A percentile compares a stretch with the other conserved stretches of the same genome.
Evolutionary conservation across 1,140 invertebrate species (phyloP).

Genomic region (Drosophila eugracilis): DNA sequence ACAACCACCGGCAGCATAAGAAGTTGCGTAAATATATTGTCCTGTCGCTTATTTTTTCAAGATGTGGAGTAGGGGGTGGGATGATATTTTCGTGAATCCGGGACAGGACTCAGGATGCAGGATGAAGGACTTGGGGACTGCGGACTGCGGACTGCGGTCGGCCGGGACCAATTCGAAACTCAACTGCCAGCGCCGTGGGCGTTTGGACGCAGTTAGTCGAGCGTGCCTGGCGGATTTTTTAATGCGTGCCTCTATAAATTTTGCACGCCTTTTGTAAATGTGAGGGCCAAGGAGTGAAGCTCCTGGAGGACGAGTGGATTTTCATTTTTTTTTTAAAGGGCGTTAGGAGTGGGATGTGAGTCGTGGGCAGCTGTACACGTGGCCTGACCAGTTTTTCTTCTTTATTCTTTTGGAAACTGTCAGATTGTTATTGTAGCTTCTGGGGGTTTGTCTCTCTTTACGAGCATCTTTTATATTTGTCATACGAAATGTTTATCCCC

Average conservation of each 20-base stretch:
- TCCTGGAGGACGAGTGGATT: constrained; percentile 1
- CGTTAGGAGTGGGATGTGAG: constrained; percentile 16
- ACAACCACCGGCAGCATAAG: constrained; percentile 71
- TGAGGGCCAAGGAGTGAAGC: constrained; percentile 11
- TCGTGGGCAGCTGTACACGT: constrained; percentile 66
- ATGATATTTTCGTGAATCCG: constrained; percentile 16
- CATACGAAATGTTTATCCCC: constrained; percentile 42
- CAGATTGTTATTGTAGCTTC: constrained; percentile 61
- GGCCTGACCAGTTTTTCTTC: constrained; percentile 52
- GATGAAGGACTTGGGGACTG: constrained; percentile 29
- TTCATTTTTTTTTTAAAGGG: constrained; percentile 1
- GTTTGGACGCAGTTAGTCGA: constrained; percentile 77
- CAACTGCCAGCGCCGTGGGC: constrained; percentile 47
- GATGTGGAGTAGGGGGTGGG: no score
- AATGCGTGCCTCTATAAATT: constrained; percentile 82
- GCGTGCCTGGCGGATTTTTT: constrained; percentile 74
- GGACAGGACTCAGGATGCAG: constrained; percentile 16
- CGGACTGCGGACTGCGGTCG: constrained; percentile 33
- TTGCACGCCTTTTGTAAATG: constrained; percentile 79
- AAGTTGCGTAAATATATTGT: constrained; percentile 83
- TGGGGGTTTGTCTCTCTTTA: constrained; percentile 35
- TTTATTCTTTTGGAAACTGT: constrained; percentile 58
- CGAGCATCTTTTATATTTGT: constrained; percentile 39
- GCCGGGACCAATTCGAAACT: constrained; percentile 38
- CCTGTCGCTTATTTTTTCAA: constrained; percentile 69